phyloP scores from a whole-genome alignment of 1,140 invertebrate genomes.

The Archivesica marissinica region DNA sequence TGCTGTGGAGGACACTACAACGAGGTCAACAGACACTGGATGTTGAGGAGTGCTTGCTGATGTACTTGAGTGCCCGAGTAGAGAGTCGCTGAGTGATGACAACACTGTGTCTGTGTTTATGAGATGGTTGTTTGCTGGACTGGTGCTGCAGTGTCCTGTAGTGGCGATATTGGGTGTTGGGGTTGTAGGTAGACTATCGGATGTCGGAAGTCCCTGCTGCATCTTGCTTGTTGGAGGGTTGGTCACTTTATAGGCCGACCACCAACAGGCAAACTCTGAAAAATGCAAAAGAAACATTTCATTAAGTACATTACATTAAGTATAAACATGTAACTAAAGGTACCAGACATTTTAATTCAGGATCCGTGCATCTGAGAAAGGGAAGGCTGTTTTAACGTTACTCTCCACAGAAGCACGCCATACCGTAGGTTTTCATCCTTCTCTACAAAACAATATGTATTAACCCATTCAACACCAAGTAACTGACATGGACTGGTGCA shows the following conservation, averaged over 20 bases:
- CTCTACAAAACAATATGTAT: too few species aligned
- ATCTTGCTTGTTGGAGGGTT: not conserved
- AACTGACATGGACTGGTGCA: too few species aligned
- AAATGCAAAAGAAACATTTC: not conserved
- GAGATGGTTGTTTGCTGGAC: not conserved
- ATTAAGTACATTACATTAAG: too few species aligned
- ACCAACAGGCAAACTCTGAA: conserved; percentile 28
- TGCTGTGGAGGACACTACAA: not conserved
- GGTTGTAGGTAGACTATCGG: not conserved
- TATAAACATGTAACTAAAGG: too few species aligned
- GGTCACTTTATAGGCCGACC: not conserved
- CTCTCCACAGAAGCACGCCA: too few species aligned
- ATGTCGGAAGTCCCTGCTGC: conserved; percentile 15
- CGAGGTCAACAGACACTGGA: not conserved
- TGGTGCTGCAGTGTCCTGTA: not conserved
- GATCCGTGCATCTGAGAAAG: too few species aligned
- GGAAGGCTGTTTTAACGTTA: too few species aligned
- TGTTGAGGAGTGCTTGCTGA: not conserved
- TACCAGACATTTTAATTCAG: too few species aligned
- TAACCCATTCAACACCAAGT: too few species aligned
- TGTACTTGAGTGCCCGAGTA: not conserved
- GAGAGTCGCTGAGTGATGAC: not conserved
- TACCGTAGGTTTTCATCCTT: too few species aligned
- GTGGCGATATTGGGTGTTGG: not conserved
- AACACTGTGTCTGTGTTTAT: not conserved